Percentiles rank a stretch among this genome's conserved stretches.
phyloP scores from a whole-genome alignment of 1,140 invertebrate genomes.

The Dermatophagoides farinae region DNA sequence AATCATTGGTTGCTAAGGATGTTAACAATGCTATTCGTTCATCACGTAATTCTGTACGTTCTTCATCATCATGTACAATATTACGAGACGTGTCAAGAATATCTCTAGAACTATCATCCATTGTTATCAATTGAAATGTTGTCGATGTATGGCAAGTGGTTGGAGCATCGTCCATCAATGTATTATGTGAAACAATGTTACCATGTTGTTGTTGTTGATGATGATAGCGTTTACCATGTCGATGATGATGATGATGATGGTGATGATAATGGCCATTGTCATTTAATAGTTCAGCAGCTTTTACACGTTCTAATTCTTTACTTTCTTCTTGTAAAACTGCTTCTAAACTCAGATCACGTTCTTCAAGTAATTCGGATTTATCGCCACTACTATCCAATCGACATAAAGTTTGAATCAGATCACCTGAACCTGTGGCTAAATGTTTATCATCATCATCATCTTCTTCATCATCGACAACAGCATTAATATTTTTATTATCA shows the following conservation, averaged over 20 bases:
- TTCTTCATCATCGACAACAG: neutral
- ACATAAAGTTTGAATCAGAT: neutral
- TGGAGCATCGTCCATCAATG: neutral
- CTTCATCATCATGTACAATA: neutral
- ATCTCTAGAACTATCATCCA: neutral
- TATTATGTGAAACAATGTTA: neutral
- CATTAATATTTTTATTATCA: neutral
- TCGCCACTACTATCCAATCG: neutral
- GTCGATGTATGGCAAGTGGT: neutral
- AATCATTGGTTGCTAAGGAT: neutral
- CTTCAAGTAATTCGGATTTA: neutral
- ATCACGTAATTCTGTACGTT: conserved; percentile 1
- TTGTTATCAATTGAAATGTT: neutral
- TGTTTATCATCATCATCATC: neutral
- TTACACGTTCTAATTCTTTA: neutral
- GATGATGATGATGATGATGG: neutral
- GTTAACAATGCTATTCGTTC: neutral
- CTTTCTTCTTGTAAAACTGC: conserved; percentile 5
- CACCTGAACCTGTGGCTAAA: neutral
- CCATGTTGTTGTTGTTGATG: neutral
- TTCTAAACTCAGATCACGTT: conserved; percentile 6
- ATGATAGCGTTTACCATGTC: too few species aligned
- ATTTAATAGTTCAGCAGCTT: neutral
- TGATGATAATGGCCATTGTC: neutral
- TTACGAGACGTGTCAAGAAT: neutral